phyloP scores from a whole-genome alignment of 2,797 vertebrate species.

The Manis crassicaudata region DNA sequence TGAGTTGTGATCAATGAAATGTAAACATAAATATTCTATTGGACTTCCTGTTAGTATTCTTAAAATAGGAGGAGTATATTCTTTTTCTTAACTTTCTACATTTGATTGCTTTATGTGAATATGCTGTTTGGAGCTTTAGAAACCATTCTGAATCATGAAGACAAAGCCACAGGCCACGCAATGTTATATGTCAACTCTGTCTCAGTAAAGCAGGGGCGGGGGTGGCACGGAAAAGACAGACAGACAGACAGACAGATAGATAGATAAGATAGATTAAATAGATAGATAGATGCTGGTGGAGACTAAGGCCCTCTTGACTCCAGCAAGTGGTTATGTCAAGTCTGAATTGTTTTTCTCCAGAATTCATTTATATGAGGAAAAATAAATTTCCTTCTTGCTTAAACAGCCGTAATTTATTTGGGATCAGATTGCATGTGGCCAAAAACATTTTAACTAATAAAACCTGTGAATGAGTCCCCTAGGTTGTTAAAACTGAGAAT shows the following conservation, averaged over 20 bases:
- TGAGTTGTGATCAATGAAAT: background rate
- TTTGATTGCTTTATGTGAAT: constrained; percentile 2
- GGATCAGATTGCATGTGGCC: background rate
- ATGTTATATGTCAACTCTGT: background rate
- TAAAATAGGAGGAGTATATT: background rate
- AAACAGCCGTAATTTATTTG: background rate
- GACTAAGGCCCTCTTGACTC: background rate
- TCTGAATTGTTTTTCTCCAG: background rate
- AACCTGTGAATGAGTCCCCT: background rate
- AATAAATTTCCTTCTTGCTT: background rate
- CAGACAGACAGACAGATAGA: no score
- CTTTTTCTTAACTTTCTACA: background rate
- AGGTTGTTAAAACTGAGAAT: constrained; percentile 32
- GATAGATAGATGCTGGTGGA: background rate
- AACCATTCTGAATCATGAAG: background rate
- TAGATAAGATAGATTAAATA: background rate
- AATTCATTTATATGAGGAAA: constrained; percentile 37
- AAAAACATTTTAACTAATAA: constrained; percentile 43
- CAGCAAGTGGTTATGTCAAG: background rate
- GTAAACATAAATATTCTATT: background rate
- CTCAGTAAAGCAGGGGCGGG: background rate
- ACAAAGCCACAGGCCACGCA: background rate
- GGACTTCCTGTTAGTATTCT: background rate
- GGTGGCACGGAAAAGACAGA: no score
- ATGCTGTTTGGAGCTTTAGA: background rate